Evolutionary conservation across 2,888 invertebrate species (phyloP).

Genomic region (Parapristionchus giblindavisi): DNA sequence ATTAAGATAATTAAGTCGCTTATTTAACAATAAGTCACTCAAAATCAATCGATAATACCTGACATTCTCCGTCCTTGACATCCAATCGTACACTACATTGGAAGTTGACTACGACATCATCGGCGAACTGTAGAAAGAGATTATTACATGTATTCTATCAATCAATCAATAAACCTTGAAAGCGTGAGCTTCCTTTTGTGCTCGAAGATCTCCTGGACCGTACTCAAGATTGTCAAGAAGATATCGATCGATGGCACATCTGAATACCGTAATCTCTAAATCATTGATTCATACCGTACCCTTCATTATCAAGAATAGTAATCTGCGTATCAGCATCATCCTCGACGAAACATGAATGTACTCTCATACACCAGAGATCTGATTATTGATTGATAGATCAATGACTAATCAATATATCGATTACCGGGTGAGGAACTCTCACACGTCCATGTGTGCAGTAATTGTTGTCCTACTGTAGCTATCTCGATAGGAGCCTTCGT

Average conservation of each 20-base stretch:
- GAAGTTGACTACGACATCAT: slow-evolving; percentile 67
- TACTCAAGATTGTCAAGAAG: slow-evolving; percentile 66
- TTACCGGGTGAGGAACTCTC: slow-evolving; percentile 60
- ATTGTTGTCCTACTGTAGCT: slow-evolving; percentile 62
- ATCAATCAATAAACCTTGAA: slow-evolving; percentile 51
- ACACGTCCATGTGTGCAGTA: slow-evolving; percentile 67
- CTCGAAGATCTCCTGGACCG: slow-evolving; percentile 58
- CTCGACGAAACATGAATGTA: slow-evolving; percentile 67
- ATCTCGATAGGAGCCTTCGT: slow-evolving; percentile 62
- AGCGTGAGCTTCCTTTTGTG: slow-evolving; percentile 68
- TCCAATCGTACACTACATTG: slow-evolving; percentile 67
- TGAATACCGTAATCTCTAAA: slow-evolving; percentile 39
- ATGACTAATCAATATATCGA: not conserved
- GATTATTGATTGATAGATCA: not conserved
- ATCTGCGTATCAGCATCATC: slow-evolving; percentile 64
- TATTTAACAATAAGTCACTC: not conserved
- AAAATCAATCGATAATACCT: slow-evolving; percentile 42
- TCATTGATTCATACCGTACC: slow-evolving; percentile 55
- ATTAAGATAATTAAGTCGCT: not conserved
- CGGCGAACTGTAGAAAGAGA: slow-evolving; percentile 53
- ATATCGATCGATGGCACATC: slow-evolving; percentile 65
- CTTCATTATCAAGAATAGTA: slow-evolving; percentile 61
- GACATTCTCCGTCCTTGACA: slow-evolving; percentile 63
- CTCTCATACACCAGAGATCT: slow-evolving; percentile 69
- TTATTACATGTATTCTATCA: not conserved